These are phyloP conservation scores for Cordilura impudica DNA, from an alignment of 2,888 invertebrate genomes.

Conservation along the genomic window DNA sequence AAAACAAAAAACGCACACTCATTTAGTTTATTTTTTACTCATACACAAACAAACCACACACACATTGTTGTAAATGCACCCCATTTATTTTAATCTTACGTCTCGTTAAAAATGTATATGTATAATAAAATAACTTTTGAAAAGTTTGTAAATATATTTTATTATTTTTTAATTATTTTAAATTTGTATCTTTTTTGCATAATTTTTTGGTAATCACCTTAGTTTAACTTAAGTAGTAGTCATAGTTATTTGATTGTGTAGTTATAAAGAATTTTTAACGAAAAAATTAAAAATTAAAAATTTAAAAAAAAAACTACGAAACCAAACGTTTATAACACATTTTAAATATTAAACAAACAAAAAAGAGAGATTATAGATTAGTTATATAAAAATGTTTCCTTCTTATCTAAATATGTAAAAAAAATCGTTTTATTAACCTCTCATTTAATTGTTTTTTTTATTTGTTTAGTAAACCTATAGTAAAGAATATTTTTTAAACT, in stretches of 20 bases:
- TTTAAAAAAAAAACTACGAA: constrained; percentile 30
- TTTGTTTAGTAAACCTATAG: no score
- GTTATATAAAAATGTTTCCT: constrained; percentile 54
- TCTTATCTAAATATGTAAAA: constrained; percentile 42
- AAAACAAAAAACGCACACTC: constrained; percentile 42
- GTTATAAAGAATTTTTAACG: constrained; percentile 42
- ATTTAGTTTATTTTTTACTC: constrained; percentile 23
- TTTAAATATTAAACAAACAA: constrained; percentile 48
- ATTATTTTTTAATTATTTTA: constrained; percentile 30
- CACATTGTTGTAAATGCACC: constrained; percentile 58
- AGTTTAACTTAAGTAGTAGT: constrained; percentile 40
- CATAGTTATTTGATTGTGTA: constrained; percentile 56
- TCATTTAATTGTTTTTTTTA: no score
- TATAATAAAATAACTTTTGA: constrained; percentile 50
- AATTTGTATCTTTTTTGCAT: constrained; percentile 26
- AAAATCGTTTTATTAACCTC: constrained; percentile 24
- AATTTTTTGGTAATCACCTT: constrained; percentile 30
- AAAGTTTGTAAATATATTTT: constrained; percentile 58
- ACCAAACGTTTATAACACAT: constrained; percentile 42
- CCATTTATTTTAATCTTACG: not conserved
- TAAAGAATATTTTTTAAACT: no score
- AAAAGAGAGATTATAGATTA: constrained; percentile 66
- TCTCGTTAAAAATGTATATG: constrained; percentile 32
- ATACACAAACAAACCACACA: constrained; percentile 29
- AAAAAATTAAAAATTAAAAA: constrained; percentile 9